These are phyloP conservation scores for Tetramorium bicarinatum DNA, from an alignment of 2,888 invertebrate species.

Conservation along the genomic window DNA sequence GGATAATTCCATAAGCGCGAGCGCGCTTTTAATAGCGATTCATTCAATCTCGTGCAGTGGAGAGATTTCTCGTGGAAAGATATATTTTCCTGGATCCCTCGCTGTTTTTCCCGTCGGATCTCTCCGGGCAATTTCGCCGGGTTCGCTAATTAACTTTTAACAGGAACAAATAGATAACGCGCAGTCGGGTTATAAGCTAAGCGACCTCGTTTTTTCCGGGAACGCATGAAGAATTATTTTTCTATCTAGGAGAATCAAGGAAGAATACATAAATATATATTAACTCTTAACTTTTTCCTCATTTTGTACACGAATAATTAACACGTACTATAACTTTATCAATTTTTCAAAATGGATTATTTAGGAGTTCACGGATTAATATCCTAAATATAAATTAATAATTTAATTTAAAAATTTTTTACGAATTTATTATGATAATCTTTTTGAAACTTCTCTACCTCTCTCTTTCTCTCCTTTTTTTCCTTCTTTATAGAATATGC, in stretches of 20 bases:
- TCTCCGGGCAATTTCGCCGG: constrained; percentile 40
- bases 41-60: constrained; percentile 30
- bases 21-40: constrained; percentile 49
- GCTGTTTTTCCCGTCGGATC: constrained; percentile 45
- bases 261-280: constrained; percentile 2
- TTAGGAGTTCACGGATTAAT: not conserved
- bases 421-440: not conserved
- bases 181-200: constrained; percentile 44
- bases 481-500: not conserved
- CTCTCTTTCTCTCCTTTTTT: not conserved
- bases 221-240: constrained; percentile 40
- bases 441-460: not conserved
- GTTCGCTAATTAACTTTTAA: constrained; percentile 53
- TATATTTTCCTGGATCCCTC: constrained; percentile 35
- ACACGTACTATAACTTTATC: not conserved
- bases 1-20: constrained; percentile 35
- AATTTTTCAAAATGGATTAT: not conserved
- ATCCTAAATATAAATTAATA: not conserved
- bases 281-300: not conserved
- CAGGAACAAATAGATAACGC: constrained; percentile 55
- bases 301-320: not conserved
- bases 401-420: not conserved
- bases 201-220: constrained; percentile 22
- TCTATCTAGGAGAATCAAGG: not conserved
- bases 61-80: constrained; percentile 45